Conservation (phyloP, 1,140 invertebrate genomes). For the Proctacanthus coquilletti region DNA sequence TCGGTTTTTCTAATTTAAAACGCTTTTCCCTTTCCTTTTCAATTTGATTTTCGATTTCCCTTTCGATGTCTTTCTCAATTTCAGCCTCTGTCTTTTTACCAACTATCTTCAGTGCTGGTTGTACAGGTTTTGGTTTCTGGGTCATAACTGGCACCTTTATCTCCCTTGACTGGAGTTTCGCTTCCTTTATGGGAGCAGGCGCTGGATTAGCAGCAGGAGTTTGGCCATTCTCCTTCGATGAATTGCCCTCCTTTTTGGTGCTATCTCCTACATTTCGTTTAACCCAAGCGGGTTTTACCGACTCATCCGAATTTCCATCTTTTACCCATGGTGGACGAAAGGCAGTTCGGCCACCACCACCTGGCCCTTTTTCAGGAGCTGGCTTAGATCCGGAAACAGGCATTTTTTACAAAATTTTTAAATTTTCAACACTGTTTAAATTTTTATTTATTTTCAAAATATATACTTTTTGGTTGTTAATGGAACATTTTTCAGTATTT, state of each 20-base stretch:
- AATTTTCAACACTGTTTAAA: no score
- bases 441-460: no score
- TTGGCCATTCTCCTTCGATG: slow-evolving; percentile 26
- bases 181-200: slow-evolving; percentile 2
- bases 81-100: slow-evolving; percentile 14
- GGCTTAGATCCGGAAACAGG: no score
- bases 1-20: slow-evolving; percentile 26
- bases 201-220: slow-evolving; percentile 5
- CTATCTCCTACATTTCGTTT: no score
- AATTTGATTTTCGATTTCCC: slow-evolving; percentile 19
- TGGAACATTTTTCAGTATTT: no score
- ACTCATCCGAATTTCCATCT: slow-evolving; percentile 37
- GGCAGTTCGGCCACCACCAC: slow-evolving; percentile 39
- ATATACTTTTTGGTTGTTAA: no score
- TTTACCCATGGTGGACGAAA: slow-evolving; percentile 72
- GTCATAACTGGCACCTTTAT: slow-evolving; percentile 8
- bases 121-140: not conserved
- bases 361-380: slow-evolving; percentile 29
- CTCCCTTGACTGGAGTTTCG: slow-evolving; percentile 8
- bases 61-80: slow-evolving; percentile 23
- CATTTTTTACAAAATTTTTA: no score
- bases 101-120: slow-evolving; percentile 5
- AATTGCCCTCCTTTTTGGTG: no score
- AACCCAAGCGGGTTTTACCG: no score
- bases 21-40: slow-evolving; percentile 11